A percentile compares a stretch with the other conserved stretches of the same genome.
Evolutionary conservation across 1,140 invertebrate genomes (phyloP).

Genomic region (Drosophila serrata): DNA sequence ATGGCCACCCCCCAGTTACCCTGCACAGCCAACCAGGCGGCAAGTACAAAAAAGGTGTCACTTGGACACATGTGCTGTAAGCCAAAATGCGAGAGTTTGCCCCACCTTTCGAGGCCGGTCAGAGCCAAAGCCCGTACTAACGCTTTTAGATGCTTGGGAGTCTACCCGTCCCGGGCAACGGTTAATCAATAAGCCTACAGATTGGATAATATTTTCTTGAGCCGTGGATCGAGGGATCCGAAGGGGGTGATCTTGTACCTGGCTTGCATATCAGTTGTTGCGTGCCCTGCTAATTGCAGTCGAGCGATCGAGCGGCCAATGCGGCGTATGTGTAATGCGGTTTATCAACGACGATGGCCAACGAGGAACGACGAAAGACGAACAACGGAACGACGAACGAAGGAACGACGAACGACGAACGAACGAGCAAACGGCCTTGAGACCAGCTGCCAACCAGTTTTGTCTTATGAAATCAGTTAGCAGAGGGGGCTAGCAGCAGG

Average conservation of each 20-base stretch:
- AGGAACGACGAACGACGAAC: constrained; percentile 20
- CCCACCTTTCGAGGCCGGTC: constrained; percentile 1
- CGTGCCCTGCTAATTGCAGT: constrained; percentile 79
- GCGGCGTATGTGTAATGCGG: constrained; percentile 79
- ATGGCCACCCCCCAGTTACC: neutral
- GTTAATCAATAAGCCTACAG: constrained; percentile 78
- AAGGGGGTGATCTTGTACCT: constrained; percentile 12
- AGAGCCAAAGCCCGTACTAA: constrained; percentile 8
- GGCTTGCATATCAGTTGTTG: constrained; percentile 47
- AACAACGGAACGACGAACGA: constrained; percentile 16
- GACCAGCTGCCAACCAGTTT: constrained; percentile 78
- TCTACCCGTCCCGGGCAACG: constrained; percentile 56
- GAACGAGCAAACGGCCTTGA: constrained; percentile 69
- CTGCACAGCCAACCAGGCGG: neutral
- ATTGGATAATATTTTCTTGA: constrained; percentile 72
- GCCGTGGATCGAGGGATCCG: neutral
- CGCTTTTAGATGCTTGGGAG: constrained; percentile 12
- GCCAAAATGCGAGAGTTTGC: constrained; percentile 3
- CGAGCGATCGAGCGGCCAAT: constrained; percentile 56
- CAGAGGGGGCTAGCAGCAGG: constrained; percentile 27
- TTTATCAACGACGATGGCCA: constrained; percentile 63
- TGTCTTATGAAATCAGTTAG: constrained; percentile 70
- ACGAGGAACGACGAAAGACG: constrained; percentile 18
- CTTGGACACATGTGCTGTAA: constrained; percentile 19
- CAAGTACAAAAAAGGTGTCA: constrained; percentile 30